These are phyloP conservation scores for Holothuria scabra DNA, from an alignment of 53 echinoderm and acorn worm genomes.

Conservation along the genomic window DNA sequence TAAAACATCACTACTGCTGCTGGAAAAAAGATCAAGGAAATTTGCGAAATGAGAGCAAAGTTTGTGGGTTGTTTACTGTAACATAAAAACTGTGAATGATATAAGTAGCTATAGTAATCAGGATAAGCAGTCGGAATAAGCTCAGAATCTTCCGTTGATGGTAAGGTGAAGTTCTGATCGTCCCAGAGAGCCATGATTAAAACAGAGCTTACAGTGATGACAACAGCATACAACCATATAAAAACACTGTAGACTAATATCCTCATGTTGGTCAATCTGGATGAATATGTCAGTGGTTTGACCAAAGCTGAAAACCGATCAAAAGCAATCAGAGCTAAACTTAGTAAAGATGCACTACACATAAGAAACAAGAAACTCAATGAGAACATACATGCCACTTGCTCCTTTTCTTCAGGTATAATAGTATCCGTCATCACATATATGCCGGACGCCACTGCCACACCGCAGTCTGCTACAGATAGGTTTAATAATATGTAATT, in stretches of 20 bases:
- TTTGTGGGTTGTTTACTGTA: conserved; percentile 6
- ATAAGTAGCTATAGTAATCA: background rate
- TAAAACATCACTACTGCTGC: conserved; percentile 71
- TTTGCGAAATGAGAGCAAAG: conserved; percentile 72
- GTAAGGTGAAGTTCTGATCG: no score
- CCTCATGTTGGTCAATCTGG: conserved; percentile 69
- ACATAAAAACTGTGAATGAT: background rate
- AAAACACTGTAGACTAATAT: conserved; percentile 54
- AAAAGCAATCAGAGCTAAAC: conserved; percentile 79
- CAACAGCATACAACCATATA: conserved; percentile 57
- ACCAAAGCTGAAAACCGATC: conserved; percentile 94
- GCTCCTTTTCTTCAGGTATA: conserved; percentile 9
- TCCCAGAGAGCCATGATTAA: background rate
- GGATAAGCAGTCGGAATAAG: background rate
- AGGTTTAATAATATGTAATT: conserved; percentile 89
- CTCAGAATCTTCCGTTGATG: no score
- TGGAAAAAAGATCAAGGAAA: conserved; percentile 72
- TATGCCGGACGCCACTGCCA: conserved; percentile 64
- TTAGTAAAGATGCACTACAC: conserved; percentile 80
- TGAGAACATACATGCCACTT: conserved; percentile 63
- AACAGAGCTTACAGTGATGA: conserved; percentile 54
- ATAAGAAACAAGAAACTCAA: conserved; percentile 72
- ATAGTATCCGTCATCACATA: conserved; percentile 43
- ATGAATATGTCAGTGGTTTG: conserved; percentile 82
- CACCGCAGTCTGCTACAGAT: conserved; percentile 77